Base-by-base conservation (phyloP, 2,113 vertebrate genomes). In the Spea multiplicata region DNA sequence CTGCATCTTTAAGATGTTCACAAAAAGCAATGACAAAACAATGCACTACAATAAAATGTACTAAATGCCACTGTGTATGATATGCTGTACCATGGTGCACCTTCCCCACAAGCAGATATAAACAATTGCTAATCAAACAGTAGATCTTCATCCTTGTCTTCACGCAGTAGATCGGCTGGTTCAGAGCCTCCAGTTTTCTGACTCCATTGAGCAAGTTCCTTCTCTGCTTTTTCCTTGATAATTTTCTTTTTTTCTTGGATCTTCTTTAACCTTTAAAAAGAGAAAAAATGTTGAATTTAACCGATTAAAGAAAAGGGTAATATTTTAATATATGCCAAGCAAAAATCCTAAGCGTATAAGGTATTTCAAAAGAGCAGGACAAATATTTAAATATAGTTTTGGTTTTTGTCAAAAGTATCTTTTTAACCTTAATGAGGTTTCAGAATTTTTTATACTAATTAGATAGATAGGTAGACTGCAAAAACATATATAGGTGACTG, bases 241-340 rank as follows among this genome's bases (percentile, higher is more conserved):
- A 96, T 93, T 86, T 99, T 99, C 87, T 99, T 99, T 93, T 99
- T 99, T 88, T 99, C 97, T 74, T 99, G 97, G 84, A 99, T 98
- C 88, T 99, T 99, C 90, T 99, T 99, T 89, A 99, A 92, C 86
- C 97, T 99, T 16, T 14, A 52, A 7, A 59, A 45, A 14, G 4
- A 61, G 13, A 71, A 44, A n/a, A 52, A 71, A 45, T 3, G 46
- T 8, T 30, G 9, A 6, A 52, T 10, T 1, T 7, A 7, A 52
- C 50, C 9, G 1, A 52, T 52, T 52, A 52, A 52, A 52, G 9
- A 10, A 1, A 52, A 52, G 9, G 9, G 9, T 7, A 52, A 52
- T 52, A 7, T 1, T 7, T 52, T 52, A 10, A 10, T 52, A 52
- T 52, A 7, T 30, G 30, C 30, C 30, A 30, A 30, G 30, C 30